phyloP scores from a whole-genome alignment of 2,113 vertebrate genomes.

The Clarias batrachus region DNA sequence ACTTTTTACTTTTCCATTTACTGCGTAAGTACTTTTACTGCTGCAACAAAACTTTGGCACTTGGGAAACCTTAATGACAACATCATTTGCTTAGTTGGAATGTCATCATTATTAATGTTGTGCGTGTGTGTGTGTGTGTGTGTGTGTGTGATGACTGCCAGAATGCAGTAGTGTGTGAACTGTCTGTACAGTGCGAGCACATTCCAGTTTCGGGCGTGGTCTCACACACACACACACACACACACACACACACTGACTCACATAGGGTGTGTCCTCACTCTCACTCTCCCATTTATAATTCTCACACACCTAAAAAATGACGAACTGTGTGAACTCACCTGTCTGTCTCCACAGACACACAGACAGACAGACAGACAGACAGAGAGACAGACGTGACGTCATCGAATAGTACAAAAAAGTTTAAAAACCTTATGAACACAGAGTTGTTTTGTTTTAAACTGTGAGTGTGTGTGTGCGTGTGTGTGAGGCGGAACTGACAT shows the following conservation, averaged over 20 bases:
- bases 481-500: neutral
- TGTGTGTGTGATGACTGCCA: neutral
- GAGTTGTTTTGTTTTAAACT: neutral
- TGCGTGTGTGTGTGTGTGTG: neutral
- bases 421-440: neutral
- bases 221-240: constrained; percentile 5
- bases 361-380: neutral
- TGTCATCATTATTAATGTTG: neutral
- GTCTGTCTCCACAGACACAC: neutral
- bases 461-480: too few species aligned
- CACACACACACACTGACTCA: constrained; percentile 2
- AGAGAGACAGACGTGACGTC: neutral
- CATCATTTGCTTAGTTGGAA: neutral
- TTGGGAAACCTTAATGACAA: neutral
- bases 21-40: neutral
- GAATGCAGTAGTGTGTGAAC: neutral
- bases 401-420: neutral
- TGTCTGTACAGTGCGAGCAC: neutral
- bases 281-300: constrained; percentile 20
- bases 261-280: constrained; percentile 12
- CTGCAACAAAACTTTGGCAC: neutral
- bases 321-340: constrained; percentile 6
- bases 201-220: neutral
- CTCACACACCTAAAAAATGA: constrained; percentile 9
- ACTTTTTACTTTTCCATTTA: too few species aligned